Conservation (phyloP, 2,797 vertebrate species). For the Oophaga sylvatica region DNA sequence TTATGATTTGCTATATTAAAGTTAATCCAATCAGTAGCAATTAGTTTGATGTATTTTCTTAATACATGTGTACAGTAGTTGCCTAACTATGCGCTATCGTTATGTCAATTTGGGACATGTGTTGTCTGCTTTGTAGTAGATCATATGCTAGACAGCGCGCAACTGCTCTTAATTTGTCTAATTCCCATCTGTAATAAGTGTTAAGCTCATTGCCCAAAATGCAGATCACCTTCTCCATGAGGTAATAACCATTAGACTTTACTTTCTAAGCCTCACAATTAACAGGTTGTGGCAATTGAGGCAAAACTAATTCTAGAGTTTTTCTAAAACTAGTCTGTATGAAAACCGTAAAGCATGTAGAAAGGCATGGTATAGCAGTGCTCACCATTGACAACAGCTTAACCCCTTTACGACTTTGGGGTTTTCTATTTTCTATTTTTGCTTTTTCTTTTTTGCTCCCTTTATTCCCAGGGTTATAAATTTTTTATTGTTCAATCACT, state of each 20-base stretch:
- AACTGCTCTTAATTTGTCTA: slow-evolving; percentile 4
- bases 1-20: slow-evolving; percentile 27
- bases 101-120: not conserved
- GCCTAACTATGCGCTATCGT: not conserved
- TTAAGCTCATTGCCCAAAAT: not conserved
- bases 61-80: slow-evolving; percentile 4
- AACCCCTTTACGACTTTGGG: too few species aligned
- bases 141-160: not conserved
- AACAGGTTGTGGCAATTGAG: not conserved
- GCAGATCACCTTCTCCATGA: too few species aligned
- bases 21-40: slow-evolving; percentile 31
- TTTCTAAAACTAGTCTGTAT: too few species aligned
- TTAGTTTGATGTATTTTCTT: slow-evolving; percentile 22
- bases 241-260: not conserved
- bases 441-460: too few species aligned
- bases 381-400: too few species aligned
- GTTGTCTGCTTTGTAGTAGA: not conserved
- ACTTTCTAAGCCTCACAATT: not conserved
- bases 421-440: too few species aligned
- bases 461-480: too few species aligned
- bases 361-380: too few species aligned
- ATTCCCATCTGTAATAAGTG: not conserved
- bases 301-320: not conserved
- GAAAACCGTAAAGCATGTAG: too few species aligned
- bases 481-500: too few species aligned